Percentiles rank a stretch among this genome's conserved stretches.
phyloP scores from a whole-genome alignment of 2,888 invertebrate species.

The Ecliptopera silaceata region DNA sequence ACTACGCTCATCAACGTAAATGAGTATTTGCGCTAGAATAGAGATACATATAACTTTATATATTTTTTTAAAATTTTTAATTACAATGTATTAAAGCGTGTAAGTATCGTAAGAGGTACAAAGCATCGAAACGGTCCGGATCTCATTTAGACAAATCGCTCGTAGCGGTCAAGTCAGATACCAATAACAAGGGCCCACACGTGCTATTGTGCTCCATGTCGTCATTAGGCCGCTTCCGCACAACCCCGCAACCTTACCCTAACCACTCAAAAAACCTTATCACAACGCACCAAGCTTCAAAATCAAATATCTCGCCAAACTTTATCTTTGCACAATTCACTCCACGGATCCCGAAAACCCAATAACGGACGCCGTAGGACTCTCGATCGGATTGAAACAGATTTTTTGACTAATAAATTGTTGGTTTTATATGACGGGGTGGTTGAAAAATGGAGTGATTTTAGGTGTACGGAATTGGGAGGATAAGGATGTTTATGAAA shows the following conservation, averaged over 20 bases:
- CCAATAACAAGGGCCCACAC: constrained; percentile 78
- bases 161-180: constrained; percentile 81
- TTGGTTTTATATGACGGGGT: constrained; percentile 43
- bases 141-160: constrained; percentile 83
- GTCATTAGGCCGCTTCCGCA: constrained; percentile 80
- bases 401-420: constrained; percentile 62
- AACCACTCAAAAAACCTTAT: constrained; percentile 44
- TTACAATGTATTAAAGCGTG: constrained; percentile 25
- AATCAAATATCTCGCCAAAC: constrained; percentile 39
- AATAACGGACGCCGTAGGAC: constrained; percentile 64
- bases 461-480: constrained; percentile 28
- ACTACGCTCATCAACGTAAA: too few species aligned
- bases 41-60: too few species aligned
- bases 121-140: constrained; percentile 74
- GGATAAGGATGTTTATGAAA: constrained; percentile 12
- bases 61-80: not conserved
- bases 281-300: constrained; percentile 45
- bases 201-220: constrained; percentile 78
- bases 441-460: constrained; percentile 38
- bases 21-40: too few species aligned
- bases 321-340: constrained; percentile 41
- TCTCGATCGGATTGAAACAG: constrained; percentile 63
- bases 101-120: constrained; percentile 64
- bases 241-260: constrained; percentile 47
- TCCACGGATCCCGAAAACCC: constrained; percentile 55